Evolutionary conservation across 1,140 invertebrate species (phyloP), one percentile per base, ranked within the genome.

Genomic region (Halyomorpha halys): DNA sequence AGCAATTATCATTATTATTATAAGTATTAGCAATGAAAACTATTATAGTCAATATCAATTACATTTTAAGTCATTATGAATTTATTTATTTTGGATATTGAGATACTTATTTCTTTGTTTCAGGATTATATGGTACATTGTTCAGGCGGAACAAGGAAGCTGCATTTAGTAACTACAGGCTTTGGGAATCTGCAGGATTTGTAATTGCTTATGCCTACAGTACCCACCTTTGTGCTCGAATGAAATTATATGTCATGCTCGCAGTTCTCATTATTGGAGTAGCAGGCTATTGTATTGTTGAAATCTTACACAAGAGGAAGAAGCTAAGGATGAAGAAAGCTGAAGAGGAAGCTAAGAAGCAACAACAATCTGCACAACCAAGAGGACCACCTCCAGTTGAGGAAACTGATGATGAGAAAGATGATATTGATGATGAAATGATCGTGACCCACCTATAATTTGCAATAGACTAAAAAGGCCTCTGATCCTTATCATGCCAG

Each of bases 91-190:
- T 39, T 11, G 34, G 34, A 13, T 39, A 39, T 13, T 39, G 1
- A 39, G 6, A 6, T 39, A 13, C 5, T 11, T 21, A 18, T 62
- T 49, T 27, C n/a, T 51, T 64, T 67, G 68, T 76, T 77, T 0
- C 79, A 93, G 90, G 90, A 72, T 81, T 95, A 25, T 93, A 97
- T 72, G 91, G 95, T 30, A 90, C 93, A 9, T 80, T 96, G 18
- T 97, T 96, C 78, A 79, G 90, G 62, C 82, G 91, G 44, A 90
- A 94, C 75, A 91, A 95, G 72, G 94, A 97, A 74, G 90, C 94
- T 0, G 94, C 94, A 0, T 97, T 97, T 80, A 94, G 93, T 66
- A 97, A 96, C 76, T 97, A 91, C 76, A 83, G 94, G 51, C 82
- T 97, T 18, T 94, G 94, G 89, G 94, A 97, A 76, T 91, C 89